Evolutionary conservation across 2,113 vertebrate species (phyloP).

Genomic region (Labrus mixtus): DNA sequence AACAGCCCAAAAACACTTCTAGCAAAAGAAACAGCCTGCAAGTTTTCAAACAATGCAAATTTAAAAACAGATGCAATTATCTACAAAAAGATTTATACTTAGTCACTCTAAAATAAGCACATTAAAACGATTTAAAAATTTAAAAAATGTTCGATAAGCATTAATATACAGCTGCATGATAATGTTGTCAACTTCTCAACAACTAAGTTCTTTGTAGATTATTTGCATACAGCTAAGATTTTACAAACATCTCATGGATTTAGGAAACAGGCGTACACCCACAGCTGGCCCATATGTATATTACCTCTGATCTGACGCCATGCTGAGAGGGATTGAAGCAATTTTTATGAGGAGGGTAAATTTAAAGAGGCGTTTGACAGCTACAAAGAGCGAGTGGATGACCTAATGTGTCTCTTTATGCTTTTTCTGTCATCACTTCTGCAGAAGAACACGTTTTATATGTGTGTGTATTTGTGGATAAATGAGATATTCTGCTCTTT

Average conservation of each 20-base stretch:
- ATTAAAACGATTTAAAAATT: background rate
- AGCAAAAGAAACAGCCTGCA: no score
- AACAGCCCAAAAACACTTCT: no score
- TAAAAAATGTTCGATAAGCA: no score
- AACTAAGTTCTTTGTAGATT: background rate
- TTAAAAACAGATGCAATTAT: no score
- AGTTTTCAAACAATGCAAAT: no score
- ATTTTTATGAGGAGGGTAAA: conserved; percentile 26
- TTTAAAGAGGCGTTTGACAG: conserved; percentile 29
- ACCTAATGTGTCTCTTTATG: conserved; percentile 22
- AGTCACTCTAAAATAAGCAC: no score
- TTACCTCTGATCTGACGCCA: conserved; percentile 40
- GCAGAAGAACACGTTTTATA: background rate
- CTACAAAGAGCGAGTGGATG: background rate
- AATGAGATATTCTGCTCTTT: conserved; percentile 34
- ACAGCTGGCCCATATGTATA: conserved; percentile 34
- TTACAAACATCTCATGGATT: background rate
- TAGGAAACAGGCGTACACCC: background rate
- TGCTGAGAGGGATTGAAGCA: background rate
- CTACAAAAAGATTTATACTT: no score
- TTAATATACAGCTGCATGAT: background rate
- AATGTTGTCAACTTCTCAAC: background rate
- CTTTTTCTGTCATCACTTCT: conserved; percentile 39
- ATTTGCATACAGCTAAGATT: background rate
- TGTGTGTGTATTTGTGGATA: background rate